Base-by-base conservation (phyloP, 2,888 invertebrate species). In the Agrilus mali region DNA sequence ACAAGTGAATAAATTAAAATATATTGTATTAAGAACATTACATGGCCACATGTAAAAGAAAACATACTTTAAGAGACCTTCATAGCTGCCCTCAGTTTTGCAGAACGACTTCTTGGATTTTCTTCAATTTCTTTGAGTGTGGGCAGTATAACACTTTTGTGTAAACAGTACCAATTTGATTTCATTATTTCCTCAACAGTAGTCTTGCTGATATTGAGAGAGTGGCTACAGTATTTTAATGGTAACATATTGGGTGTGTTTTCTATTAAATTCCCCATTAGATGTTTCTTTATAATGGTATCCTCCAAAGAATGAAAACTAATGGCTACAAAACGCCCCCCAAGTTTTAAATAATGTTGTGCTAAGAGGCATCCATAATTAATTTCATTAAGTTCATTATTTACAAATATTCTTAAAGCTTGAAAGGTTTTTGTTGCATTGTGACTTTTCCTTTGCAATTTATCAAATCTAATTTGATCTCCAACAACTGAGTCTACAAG, bases 241-340 rank as follows among this genome's bases (percentile, higher is more conserved):
- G 86, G 80, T 13, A 86, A 60, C 2, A 75, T 74, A 63, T 83
- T 86, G 0, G 82, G 78, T 5, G 77, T 66, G 54, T 82, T 80
- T 58, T 85, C 80, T 16, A 80, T 70, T 36, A 84, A 71, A 58
- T 86, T 81, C 1, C 88, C 88, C 43, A 76, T 71, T 16, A 96
- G 72, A 64, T 94, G 92, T 8, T 93, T 73, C 63, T 96, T 96
- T 0, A 95, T 84, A 49, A 96, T 86, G 1, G 85, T 85, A 63
- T 96, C 96, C 71, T 96, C 94, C 17, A 94, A 69, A 0, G 93
- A 93, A 67, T 95, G 94, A 64, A 95, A 96, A 12, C 89, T 80
- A 34, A 96, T 77, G 0, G 86, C 81, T 1, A 88, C 80, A 46
- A 95, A 63, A 46, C 80, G 72, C 0, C 95, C 95, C 33, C 80